Percentiles rank a stretch among this genome's conserved stretches.
Conservation (phyloP, 2,797 vertebrate genomes). For the Craterocephalus amniculus region DNA sequence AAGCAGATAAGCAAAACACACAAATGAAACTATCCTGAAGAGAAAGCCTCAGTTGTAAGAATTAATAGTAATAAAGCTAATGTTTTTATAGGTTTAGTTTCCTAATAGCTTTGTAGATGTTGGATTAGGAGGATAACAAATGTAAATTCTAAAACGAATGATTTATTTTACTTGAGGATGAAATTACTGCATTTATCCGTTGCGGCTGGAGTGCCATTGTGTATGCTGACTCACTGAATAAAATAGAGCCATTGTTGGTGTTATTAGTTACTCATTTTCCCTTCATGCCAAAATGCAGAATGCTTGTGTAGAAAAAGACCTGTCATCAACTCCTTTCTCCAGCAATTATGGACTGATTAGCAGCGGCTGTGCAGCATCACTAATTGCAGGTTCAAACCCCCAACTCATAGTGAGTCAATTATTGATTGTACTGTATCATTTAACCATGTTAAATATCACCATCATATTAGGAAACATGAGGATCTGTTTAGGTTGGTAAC, state of each 20-base stretch:
- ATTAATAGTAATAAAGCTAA: not conserved
- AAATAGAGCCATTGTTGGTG: conserved; percentile 3
- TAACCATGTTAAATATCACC: not conserved
- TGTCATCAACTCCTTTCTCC: not conserved
- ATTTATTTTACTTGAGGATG: conserved; percentile 1
- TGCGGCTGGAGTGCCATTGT: not conserved
- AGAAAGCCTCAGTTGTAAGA: no score
- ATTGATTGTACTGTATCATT: not conserved
- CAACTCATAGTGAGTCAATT: no score
- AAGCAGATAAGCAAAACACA: not conserved
- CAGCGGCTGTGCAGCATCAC: conserved; percentile 1
- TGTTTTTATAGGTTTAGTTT: not conserved
- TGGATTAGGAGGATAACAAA: not conserved
- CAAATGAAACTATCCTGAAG: no score
- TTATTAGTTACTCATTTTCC: conserved; percentile 1
- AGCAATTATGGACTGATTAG: conserved; percentile 7
- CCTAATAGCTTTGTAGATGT: not conserved
- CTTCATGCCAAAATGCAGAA: not conserved
- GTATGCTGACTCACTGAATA: not conserved
- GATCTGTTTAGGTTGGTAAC: no score
- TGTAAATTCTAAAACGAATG: not conserved
- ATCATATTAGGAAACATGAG: not conserved
- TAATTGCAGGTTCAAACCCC: not conserved
- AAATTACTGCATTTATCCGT: conserved; percentile 2
- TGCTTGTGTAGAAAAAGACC: not conserved